Conservation (phyloP, 2,113 vertebrate species). For the Pungitius pungitius region DNA sequence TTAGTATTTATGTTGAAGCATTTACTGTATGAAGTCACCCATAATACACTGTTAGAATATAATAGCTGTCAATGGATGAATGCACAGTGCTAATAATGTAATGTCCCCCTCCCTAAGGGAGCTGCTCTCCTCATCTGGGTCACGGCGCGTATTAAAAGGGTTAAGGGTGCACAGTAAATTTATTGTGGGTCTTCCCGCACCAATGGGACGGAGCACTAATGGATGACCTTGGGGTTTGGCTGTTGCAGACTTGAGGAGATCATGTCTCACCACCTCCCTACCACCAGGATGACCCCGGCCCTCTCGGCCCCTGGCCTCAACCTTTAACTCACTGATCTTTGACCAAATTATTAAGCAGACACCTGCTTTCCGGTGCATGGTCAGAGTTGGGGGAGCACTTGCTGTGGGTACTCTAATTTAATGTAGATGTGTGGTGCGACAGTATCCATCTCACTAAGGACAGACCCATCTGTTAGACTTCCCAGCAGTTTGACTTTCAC, state of each 20-base stretch:
- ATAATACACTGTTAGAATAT: conserved; percentile 69
- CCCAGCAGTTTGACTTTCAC: conserved; percentile 50
- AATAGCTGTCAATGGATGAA: conserved; percentile 77
- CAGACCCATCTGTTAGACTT: conserved; percentile 82
- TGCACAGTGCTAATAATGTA: conserved; percentile 84
- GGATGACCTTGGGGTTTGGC: conserved; percentile 98
- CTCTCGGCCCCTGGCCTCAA: conserved; percentile 88
- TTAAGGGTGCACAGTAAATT: conserved; percentile 97
- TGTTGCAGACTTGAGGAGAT: conserved; percentile 93
- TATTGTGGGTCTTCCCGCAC: conserved; percentile 87
- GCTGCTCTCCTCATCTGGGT: conserved; percentile 86
- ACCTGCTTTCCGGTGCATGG: conserved; percentile 93
- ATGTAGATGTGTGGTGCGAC: conserved; percentile 84
- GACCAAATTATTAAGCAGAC: conserved; percentile 99
- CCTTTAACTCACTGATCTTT: conserved; percentile 98
- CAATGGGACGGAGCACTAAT: conserved; percentile 95
- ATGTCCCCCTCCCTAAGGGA: conserved; percentile 82
- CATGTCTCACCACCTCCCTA: conserved; percentile 93
- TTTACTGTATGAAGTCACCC: conserved; percentile 77
- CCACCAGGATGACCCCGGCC: conserved; percentile 88
- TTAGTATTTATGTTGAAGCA: conserved; percentile 61
- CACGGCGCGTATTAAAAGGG: conserved; percentile 90
- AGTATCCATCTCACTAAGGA: conserved; percentile 77
- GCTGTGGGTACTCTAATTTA: conserved; percentile 85
- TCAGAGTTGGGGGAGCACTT: conserved; percentile 78